Evolutionary conservation across 1,140 invertebrate species (phyloP).

Genomic region (Steinernema khuongi): DNA sequence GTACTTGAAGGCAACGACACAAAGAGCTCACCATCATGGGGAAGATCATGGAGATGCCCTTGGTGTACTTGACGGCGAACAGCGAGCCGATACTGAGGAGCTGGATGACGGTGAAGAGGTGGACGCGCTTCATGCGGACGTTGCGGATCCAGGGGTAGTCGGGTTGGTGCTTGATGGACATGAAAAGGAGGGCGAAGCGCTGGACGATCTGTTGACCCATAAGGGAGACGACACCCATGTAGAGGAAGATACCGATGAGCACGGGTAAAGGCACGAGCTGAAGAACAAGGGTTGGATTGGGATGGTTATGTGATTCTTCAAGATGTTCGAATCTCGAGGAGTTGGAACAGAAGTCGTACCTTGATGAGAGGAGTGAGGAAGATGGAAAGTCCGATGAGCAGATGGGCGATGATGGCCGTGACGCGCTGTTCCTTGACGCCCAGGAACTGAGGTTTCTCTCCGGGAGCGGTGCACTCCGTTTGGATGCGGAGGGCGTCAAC

Average conservation of each 20-base stretch:
- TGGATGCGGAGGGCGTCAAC: conserved; percentile 58
- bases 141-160: conserved; percentile 92
- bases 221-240: conserved; percentile 59
- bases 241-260: conserved; percentile 60
- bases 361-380: conserved; percentile 58
- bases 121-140: conserved; percentile 57
- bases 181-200: conserved; percentile 85
- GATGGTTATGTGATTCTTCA: neutral
- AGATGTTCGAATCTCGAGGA: neutral
- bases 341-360: conserved; percentile 36
- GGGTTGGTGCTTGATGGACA: conserved; percentile 95
- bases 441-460: conserved; percentile 60
- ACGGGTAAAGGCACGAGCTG: conserved; percentile 60
- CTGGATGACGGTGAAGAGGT: conserved; percentile 49
- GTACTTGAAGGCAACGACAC: neutral
- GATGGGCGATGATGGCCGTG: conserved; percentile 59
- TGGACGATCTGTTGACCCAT: conserved; percentile 74
- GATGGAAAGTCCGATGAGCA: conserved; percentile 59
- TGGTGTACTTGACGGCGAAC: conserved; percentile 47
- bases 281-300: too few species aligned
- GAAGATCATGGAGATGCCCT: conserved; percentile 39
- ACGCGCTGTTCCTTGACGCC: conserved; percentile 61
- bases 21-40: conserved; percentile 28
- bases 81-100: conserved; percentile 39
- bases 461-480: conserved; percentile 58